Base-by-base conservation (phyloP, 2,113 vertebrate species). In the Poecilia latipinna region DNA sequence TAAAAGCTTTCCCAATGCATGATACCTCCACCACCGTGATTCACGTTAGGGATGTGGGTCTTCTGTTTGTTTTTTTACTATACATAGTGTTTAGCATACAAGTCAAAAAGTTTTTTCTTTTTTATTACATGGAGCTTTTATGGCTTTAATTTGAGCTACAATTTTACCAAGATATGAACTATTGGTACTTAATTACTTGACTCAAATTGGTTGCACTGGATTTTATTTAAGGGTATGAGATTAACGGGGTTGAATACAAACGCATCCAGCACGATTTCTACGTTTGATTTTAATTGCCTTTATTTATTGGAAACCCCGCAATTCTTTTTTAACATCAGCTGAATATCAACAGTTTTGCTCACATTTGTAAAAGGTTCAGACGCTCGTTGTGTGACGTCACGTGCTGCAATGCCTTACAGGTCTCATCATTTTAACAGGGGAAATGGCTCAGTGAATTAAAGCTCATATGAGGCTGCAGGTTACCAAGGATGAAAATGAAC, bases 381-480 rank as follows among this genome's bases (percentile, higher is more conserved):
- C 39, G 17, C 42, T 4, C 42, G 15, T 13, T 48, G 44, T 4
- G 5, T 48, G 44, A 19, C 13, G 35, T 37, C 35, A 31, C 69
- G 26, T 65, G 39, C 42, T n/a, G 39, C 8, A 22, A 79, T 64
- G 76, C 68, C 76, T 82, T 87, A 24, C 78, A 29, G 62, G 39
- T 70, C 68, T 24, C 39, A 85, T 79, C 35, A 51, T 69, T 88
- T 73, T 63, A n/a, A 57, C 15, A 31, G 64, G 70, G n/a, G 75
- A 70, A 75, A 69, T 61, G 29, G 33, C 54, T 82, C 42, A 7
- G 61, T 83, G 68, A 79, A 64, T 70, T 75, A 44, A 48, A 35
- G 65, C 74, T 78, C 65, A 71, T 35, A 33, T 28, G 37, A 68
- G 66, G 54, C 71, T 80, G 70, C 63, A 61, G 57, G 65, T 70